These are phyloP conservation scores for Prenolepis imparis DNA, from an alignment of 2,888 invertebrate genomes.

Conservation along the genomic window DNA sequence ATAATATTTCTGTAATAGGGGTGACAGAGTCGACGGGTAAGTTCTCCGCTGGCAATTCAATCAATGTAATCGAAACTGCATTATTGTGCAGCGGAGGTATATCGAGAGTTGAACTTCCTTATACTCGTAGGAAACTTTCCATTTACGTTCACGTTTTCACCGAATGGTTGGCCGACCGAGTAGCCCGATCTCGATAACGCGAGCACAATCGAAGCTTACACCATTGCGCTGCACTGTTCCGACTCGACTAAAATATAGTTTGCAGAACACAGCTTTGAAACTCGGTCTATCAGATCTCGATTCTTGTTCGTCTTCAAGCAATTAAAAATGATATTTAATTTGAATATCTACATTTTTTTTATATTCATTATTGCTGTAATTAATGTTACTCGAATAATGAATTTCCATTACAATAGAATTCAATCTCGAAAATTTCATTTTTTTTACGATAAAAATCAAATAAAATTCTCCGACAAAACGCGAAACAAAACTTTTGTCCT, in stretches of 20 bases:
- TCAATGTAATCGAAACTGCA: neutral
- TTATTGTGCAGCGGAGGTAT: constrained; percentile 13
- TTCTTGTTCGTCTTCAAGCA: neutral
- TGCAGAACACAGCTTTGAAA: constrained; percentile 24
- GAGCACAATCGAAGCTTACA: constrained; percentile 49
- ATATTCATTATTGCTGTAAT: neutral
- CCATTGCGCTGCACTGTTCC: constrained; percentile 32
- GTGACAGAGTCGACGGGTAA: neutral
- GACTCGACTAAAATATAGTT: constrained; percentile 29
- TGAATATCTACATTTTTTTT: constrained; percentile 3
- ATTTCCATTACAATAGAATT: neutral
- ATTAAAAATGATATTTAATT: constrained; percentile 35
- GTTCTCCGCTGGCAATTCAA: neutral
- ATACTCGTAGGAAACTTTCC: constrained; percentile 25
- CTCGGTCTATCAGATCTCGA: constrained; percentile 45
- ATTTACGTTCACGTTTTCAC: constrained; percentile 46
- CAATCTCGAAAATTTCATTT: neutral
- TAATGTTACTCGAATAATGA: neutral
- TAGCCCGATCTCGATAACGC: constrained; percentile 43
- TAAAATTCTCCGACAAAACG: neutral
- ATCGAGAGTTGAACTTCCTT: constrained; percentile 30
- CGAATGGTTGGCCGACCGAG: constrained; percentile 25
- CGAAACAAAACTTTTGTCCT: neutral
- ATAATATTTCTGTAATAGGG: neutral
- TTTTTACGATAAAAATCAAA: too few relatives aligned